phyloP scores from a whole-genome alignment of 2,888 invertebrate genomes.

The Luperina nickerlii region DNA sequence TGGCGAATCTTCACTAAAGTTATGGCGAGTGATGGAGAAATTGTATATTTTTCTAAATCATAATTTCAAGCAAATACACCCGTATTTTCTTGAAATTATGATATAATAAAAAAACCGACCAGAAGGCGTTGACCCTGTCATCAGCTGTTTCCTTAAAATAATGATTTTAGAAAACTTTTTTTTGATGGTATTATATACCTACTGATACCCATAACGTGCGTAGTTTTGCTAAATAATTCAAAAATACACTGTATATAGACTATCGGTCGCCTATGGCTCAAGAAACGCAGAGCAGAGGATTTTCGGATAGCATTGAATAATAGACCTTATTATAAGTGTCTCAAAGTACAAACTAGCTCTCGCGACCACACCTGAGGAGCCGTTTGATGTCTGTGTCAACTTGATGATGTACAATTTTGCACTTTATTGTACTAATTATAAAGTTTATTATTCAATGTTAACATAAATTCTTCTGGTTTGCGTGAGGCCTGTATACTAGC shows the following conservation, averaged over 20 bases:
- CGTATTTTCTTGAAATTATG: too few relatives aligned
- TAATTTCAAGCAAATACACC: background rate
- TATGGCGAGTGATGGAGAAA: too few relatives aligned
- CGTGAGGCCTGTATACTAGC: background rate
- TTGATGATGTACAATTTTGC: background rate
- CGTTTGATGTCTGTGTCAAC: background rate
- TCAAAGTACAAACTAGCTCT: background rate
- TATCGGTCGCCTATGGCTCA: background rate
- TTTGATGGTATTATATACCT: background rate
- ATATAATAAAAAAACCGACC: too few relatives aligned
- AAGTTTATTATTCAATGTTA: slow-evolving; percentile 3
- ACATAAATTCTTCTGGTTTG: background rate
- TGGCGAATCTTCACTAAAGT: background rate
- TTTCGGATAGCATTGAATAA: background rate
- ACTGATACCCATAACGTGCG: background rate
- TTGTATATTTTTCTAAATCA: too few relatives aligned
- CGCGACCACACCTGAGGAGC: background rate
- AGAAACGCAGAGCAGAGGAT: background rate
- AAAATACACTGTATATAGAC: background rate
- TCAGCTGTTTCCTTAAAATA: background rate
- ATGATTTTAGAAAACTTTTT: background rate
- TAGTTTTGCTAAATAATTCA: background rate
- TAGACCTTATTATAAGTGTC: background rate
- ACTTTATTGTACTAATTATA: background rate
- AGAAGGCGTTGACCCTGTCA: too few relatives aligned